Conservation (phyloP, 2,888 invertebrate genomes). For the Nebria salina region DNA sequence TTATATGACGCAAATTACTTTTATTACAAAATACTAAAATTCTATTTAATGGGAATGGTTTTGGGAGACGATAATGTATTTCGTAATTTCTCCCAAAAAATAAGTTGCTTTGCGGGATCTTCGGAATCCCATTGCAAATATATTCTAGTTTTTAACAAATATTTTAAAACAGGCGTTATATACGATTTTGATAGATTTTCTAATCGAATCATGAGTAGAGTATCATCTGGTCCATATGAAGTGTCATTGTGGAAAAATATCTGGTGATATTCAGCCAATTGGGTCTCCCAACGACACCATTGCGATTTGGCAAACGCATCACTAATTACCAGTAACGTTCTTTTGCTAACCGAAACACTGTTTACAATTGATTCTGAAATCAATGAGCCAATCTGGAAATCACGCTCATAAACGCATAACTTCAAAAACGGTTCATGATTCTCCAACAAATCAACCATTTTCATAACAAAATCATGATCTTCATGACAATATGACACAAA, state of each 20-base stretch:
- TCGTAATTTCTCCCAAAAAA: constrained; percentile 60
- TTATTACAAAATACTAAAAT: not conserved
- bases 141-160: constrained; percentile 71
- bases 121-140: constrained; percentile 70
- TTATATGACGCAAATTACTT: not conserved
- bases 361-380: constrained; percentile 73
- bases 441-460: constrained; percentile 70
- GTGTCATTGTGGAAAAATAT: constrained; percentile 67
- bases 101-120: constrained; percentile 57
- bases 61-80: constrained; percentile 50
- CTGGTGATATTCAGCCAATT: constrained; percentile 73
- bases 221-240: constrained; percentile 68
- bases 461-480: constrained; percentile 70
- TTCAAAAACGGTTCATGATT: constrained; percentile 68
- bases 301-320: constrained; percentile 75
- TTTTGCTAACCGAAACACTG: constrained; percentile 72
- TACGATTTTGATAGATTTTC: constrained; percentile 68
- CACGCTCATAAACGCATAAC: constrained; percentile 76
- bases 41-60: not conserved
- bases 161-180: constrained; percentile 69
- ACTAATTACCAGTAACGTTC: constrained; percentile 73
- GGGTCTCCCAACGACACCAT: constrained; percentile 78
- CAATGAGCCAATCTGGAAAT: constrained; percentile 72
- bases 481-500: constrained; percentile 71
- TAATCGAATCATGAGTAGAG: constrained; percentile 70